phyloP scores from a whole-genome alignment of 2,888 invertebrate genomes.

The Geophilus truncorum region DNA sequence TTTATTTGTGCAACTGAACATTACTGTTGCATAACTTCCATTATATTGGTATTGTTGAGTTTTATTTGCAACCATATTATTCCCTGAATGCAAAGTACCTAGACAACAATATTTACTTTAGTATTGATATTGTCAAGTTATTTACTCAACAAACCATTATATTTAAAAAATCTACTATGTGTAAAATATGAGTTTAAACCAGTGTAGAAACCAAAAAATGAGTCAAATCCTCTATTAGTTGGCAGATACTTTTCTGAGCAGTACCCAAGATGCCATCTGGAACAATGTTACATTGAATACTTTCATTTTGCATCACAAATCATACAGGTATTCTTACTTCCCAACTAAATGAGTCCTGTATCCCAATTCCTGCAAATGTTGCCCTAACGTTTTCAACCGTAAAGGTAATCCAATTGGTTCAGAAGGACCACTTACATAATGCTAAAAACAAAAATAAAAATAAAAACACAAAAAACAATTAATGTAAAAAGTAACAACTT shows the following conservation, averaged over 20 bases:
- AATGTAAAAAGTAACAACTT: neutral
- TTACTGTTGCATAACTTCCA: conserved; percentile 34
- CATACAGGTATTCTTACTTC: no score
- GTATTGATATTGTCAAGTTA: no score
- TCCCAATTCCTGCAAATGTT: conserved; percentile 34
- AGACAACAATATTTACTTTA: neutral
- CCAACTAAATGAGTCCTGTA: conserved; percentile 35
- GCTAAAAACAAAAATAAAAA: neutral
- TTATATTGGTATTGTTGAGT: conserved; percentile 25
- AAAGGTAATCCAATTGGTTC: conserved; percentile 36
- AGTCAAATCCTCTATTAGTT: conserved; percentile 51
- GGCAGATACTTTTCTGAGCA: conserved; percentile 51
- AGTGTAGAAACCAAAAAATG: conserved; percentile 51
- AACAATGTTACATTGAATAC: neutral
- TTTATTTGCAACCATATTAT: conserved; percentile 38
- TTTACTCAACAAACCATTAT: neutral
- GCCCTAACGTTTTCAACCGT: conserved; percentile 23
- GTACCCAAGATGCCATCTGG: conserved; percentile 53
- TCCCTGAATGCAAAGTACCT: conserved; percentile 28
- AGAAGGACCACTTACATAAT: neutral
- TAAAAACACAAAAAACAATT: neutral
- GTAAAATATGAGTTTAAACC: conserved; percentile 45
- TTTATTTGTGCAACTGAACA: no score
- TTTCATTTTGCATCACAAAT: no score
- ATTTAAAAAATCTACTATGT: neutral